Base-by-base conservation (phyloP, 2,888 invertebrate species). In the Spicauda simplicius region DNA sequence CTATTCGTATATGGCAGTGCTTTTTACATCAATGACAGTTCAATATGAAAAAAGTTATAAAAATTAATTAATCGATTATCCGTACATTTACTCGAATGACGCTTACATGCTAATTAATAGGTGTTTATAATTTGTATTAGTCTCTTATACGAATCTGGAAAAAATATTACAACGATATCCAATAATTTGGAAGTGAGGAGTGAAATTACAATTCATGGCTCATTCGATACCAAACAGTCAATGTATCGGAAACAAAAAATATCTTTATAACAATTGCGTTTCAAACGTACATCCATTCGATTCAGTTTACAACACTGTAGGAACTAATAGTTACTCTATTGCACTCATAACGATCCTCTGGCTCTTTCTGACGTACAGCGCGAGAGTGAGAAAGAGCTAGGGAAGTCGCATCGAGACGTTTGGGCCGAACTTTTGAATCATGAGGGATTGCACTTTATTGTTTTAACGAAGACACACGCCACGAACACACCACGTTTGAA, bases 321-420 rank as follows among this genome's bases (percentile, higher is more conserved):
- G 72, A 74, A 73, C 73, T 72, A 64, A 52, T 18, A 60, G 67
- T 70, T 69, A 69, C 70, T 64, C 70, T 70, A 71, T 74, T 79
- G 74, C 72, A 74, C 72, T 69, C 70, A 66, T 65, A 12, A 48
- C 54, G 52, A 60, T 57, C 63, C 65, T 55, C 69, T 67, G 66
- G 65, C 69, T 68, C 70, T 59, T 56, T 74, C 70, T 37, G 12
- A 37, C 62, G 50, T 53, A 62, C 59, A 54, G 11, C 54, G 65
- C 41, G 10, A 14, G 68, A 70, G 64, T 69, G 58, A 30, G 70
- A 66, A 41, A 48, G 60, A 60, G 18, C 50, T 16, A 60, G 50
- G 48, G 45, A 19, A 11, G 33, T 45, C 57, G 57, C 41, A 19
- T 45, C 41, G 45, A 25, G 60, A 18, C 19, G 16, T 53, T 37